Evolutionary conservation across 2,888 invertebrate genomes (phyloP).

Genomic region (Sepiola atlantica): DNA sequence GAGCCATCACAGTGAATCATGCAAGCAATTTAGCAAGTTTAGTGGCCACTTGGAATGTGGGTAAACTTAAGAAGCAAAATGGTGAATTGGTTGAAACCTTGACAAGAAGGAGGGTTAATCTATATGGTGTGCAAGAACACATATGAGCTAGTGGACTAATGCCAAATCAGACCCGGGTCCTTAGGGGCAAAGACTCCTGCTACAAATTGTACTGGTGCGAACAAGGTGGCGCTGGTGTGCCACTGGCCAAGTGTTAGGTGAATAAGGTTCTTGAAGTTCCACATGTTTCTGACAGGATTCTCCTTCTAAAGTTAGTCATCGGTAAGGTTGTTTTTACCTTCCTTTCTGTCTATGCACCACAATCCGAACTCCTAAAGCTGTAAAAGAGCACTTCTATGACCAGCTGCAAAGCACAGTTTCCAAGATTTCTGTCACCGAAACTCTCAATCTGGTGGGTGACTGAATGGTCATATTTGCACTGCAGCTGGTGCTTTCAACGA

Average conservation of each 20-base stretch:
- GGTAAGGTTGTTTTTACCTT: conserved; percentile 49
- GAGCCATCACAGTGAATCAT: too few species aligned
- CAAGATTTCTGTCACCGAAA: conserved; percentile 48
- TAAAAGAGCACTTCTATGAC: conserved; percentile 50
- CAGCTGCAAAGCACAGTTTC: conserved; percentile 46
- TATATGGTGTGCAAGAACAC: not conserved
- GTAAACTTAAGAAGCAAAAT: too few species aligned
- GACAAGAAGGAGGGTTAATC: not conserved
- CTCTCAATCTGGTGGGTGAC: conserved; percentile 43
- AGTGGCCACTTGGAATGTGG: not conserved
- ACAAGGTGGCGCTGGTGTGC: too few species aligned
- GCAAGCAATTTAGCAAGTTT: too few species aligned
- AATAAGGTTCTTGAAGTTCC: conserved; percentile 48
- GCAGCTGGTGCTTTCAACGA: too few species aligned
- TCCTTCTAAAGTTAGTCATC: too few species aligned
- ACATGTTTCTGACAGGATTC: conserved; percentile 45
- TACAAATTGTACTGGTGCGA: too few species aligned
- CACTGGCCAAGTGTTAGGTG: conserved; percentile 47
- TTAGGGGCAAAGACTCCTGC: too few species aligned
- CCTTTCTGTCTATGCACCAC: not conserved
- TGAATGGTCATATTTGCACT: too few species aligned
- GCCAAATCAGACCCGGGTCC: not conserved
- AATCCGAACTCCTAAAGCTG: too few species aligned
- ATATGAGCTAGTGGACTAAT: not conserved
- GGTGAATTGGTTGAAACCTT: too few species aligned